Conservation (phyloP, 2,113 vertebrate genomes). For the Holacanthus passer region DNA sequence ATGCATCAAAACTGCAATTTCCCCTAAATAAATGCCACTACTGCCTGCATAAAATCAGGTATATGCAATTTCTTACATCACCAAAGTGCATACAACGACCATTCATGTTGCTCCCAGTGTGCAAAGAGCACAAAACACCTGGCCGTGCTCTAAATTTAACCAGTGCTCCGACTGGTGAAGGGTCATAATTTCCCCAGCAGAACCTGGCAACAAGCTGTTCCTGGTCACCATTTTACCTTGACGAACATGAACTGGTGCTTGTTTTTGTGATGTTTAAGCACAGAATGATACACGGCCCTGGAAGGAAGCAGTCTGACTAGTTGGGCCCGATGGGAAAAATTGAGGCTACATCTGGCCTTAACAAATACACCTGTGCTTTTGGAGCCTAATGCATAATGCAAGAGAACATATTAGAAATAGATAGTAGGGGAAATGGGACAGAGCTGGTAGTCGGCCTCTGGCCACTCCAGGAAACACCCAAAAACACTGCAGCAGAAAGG, state of each 20-base stretch:
- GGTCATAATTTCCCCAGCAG: conserved; percentile 34
- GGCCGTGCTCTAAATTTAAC: conserved; percentile 59
- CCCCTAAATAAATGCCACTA: not conserved
- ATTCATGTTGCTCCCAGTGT: not conserved
- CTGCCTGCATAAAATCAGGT: not conserved
- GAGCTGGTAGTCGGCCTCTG: conserved; percentile 18
- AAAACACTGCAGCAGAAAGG: conserved; percentile 34
- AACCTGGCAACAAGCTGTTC: not conserved
- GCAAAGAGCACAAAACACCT: conserved; percentile 40
- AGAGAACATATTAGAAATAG: conserved; percentile 63
- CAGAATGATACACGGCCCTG: conserved; percentile 55
- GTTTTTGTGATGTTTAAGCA: conserved; percentile 44
- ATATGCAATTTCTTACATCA: not conserved
- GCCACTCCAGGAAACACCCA: conserved; percentile 26
- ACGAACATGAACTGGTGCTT: conserved; percentile 7
- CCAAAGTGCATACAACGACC: not conserved
- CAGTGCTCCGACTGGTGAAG: conserved; percentile 2
- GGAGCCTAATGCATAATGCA: conserved; percentile 75
- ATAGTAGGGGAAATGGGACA: conserved; percentile 45
- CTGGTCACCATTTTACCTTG: conserved; percentile 38
- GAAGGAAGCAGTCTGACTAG: conserved; percentile 47
- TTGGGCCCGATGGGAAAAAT: conserved; percentile 62
- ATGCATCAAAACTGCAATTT: too few relatives aligned
- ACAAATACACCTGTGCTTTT: conserved; percentile 72
- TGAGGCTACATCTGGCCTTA: conserved; percentile 68